phyloP scores from a whole-genome alignment of 2,888 invertebrate species.

The Tipula unca region DNA sequence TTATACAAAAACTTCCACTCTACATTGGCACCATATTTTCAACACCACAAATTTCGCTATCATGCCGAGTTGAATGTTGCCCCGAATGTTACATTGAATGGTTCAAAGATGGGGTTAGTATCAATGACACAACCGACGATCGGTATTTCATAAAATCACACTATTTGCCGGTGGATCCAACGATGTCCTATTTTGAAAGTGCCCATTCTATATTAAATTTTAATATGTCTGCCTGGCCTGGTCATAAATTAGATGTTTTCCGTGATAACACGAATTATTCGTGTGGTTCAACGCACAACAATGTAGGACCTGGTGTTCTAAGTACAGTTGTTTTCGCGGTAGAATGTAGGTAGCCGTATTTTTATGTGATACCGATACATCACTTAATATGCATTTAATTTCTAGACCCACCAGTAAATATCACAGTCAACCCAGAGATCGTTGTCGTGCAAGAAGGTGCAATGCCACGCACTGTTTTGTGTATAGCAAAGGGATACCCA shows the following conservation, averaged over 20 bases:
- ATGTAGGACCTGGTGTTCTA: no score
- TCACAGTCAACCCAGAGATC: no score
- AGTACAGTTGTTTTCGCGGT: no score
- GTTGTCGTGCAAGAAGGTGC: no score
- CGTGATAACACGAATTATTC: constrained; percentile 75
- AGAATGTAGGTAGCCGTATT: no score
- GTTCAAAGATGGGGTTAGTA: constrained; percentile 40
- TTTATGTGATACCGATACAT: no score
- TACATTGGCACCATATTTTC: constrained; percentile 75
- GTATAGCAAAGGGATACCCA: no score
- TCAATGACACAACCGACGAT: constrained; percentile 36
- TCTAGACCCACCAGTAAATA: no score
- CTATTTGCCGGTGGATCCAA: constrained; percentile 61
- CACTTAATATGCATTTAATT: no score
- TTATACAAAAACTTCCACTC: constrained; percentile 73
- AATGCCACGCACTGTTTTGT: no score
- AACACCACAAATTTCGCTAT: constrained; percentile 64
- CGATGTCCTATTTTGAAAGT: constrained; percentile 81
- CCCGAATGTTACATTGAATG: constrained; percentile 79
- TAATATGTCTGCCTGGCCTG: constrained; percentile 81
- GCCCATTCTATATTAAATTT: constrained; percentile 74
- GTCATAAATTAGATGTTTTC: constrained; percentile 63
- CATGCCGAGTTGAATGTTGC: constrained; percentile 83
- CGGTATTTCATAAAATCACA: constrained; percentile 58
- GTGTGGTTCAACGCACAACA: constrained; percentile 52